phyloP scores from a whole-genome alignment of 2,888 invertebrate genomes.

The Drosophila atripex region DNA sequence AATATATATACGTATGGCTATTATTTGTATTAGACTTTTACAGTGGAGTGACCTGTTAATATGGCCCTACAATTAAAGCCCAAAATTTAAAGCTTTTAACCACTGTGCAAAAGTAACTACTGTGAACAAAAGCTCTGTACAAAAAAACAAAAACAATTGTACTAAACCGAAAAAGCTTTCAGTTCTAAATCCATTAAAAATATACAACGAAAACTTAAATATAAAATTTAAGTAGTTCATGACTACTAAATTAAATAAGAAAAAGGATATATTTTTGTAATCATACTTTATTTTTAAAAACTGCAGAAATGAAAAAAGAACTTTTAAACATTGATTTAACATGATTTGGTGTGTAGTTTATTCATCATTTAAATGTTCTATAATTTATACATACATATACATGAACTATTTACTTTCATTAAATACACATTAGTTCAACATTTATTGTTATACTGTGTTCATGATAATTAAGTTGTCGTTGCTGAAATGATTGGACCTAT shows the following conservation, averaged over 20 bases:
- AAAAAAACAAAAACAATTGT: neutral
- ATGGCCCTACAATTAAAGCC: neutral
- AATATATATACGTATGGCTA: too few relatives aligned
- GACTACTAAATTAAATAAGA: neutral
- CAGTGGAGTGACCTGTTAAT: too few relatives aligned
- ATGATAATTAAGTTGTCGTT: constrained; percentile 37
- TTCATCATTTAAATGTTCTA: constrained; percentile 56
- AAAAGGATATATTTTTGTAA: too few relatives aligned
- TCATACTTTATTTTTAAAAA: neutral
- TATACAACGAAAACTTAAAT: neutral
- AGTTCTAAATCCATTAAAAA: neutral
- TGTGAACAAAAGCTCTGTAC: constrained; percentile 24
- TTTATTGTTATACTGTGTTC: constrained; percentile 50
- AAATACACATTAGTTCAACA: constrained; percentile 59
- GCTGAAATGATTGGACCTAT: constrained; percentile 44
- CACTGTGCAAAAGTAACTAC: constrained; percentile 24
- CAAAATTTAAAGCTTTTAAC: neutral
- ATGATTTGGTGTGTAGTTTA: constrained; percentile 61
- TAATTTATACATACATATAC: constrained; percentile 61
- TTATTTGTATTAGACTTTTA: too few relatives aligned
- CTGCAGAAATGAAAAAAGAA: neutral
- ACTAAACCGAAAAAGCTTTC: constrained; percentile 15
- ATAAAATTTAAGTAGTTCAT: neutral
- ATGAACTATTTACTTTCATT: constrained; percentile 56
- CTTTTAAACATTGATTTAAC: constrained; percentile 41